A percentile compares a stretch with the other conserved stretches of the same genome.
phyloP scores from a whole-genome alignment of 2,888 invertebrate species.

The Aleiodes alternator region DNA sequence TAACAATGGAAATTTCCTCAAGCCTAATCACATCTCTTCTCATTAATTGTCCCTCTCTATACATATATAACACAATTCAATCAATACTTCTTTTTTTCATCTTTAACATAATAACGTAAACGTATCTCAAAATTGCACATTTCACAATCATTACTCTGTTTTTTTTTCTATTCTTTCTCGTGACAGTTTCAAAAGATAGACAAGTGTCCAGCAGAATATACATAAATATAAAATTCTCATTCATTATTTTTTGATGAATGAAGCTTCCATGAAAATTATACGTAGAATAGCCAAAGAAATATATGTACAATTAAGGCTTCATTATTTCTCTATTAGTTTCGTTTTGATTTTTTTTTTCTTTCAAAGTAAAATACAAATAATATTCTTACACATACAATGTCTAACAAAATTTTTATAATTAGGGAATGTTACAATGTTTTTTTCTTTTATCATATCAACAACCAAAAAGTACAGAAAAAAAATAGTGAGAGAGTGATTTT shows the following conservation, averaged over 20 bases:
- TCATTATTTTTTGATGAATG: background rate
- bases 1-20: conserved; percentile 66
- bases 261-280: background rate
- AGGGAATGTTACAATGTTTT: conserved; percentile 25
- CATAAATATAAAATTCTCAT: conserved; percentile 21
- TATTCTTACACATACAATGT: conserved; percentile 26
- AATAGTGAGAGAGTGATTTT: background rate
- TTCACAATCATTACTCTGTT: background rate
- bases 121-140: conserved; percentile 51
- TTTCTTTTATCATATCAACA: no score
- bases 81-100: conserved; percentile 71
- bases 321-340: conserved; percentile 38
- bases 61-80: conserved; percentile 71
- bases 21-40: conserved; percentile 64
- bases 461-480: conserved; percentile 9
- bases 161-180: background rate
- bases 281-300: background rate
- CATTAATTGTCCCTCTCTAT: conserved; percentile 66
- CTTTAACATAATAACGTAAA: conserved; percentile 70
- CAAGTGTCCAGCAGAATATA: conserved; percentile 25
- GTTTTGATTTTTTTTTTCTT: conserved; percentile 16
- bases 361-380: conserved; percentile 10
- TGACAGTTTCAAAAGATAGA: conserved; percentile 18
- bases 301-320: conserved; percentile 35
- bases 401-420: conserved; percentile 24